phyloP scores from a whole-genome alignment of 2,888 invertebrate species.

The Yponomeuta sedellus region DNA sequence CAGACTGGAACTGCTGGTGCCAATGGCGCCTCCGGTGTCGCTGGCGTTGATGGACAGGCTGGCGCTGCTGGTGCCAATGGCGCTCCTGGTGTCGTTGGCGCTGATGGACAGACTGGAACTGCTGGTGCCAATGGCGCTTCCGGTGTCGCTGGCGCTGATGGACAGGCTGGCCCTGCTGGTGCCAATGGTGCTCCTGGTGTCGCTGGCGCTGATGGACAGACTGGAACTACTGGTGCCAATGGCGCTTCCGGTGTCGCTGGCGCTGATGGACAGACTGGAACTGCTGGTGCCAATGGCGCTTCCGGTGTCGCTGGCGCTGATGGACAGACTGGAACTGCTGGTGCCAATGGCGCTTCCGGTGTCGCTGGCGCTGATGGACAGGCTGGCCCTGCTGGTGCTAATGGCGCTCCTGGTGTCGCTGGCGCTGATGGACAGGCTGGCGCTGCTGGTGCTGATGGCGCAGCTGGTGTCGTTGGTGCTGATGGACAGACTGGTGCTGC shows the following conservation, averaged over 20 bases:
- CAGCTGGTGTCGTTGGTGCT: neutral
- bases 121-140: neutral
- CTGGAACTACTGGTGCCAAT: neutral
- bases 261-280: neutral
- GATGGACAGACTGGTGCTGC: neutral
- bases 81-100: neutral
- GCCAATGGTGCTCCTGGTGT: constrained; percentile 9
- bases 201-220: neutral
- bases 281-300: neutral
- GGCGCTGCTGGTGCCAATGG: neutral
- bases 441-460: neutral
- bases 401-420: no score
- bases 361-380: no score
- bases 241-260: neutral
- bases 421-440: no score
- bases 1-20: constrained; percentile 25
- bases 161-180: constrained; percentile 10
- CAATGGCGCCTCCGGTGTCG: neutral
- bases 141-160: constrained; percentile 6
- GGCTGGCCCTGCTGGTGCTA: no score
- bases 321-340: no score
- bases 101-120: constrained; percentile 18
- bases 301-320: neutral
- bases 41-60: neutral
- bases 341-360: no score